Evolutionary conservation across 2,113 vertebrate genomes (phyloP), one percentile per base, ranked within the genome.

Genomic region (Gadus macrocephalus): DNA sequence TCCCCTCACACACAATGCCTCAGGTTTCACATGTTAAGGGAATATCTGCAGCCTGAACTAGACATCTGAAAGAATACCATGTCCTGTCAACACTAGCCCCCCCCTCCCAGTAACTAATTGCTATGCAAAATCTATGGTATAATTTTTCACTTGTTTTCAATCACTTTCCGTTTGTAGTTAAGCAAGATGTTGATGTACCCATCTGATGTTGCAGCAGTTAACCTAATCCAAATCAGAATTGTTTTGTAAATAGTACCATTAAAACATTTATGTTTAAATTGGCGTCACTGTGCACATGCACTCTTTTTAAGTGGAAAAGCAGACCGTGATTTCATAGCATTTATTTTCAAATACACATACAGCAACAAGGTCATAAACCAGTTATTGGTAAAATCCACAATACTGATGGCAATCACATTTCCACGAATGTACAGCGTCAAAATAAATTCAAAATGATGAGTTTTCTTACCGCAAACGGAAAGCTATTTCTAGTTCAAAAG

Each of bases 301-400:
- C 31, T 35, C 14, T 2, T 6, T 69, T 8, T 3, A 62, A 28
- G 59, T 56, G n/a, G 25, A 58, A 4, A 5, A 12, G 28, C 35
- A 20, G 16, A 62, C 15, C 0, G 2, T 85, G 85, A 77, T 83
- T 87, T 93, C 91, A 90, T 93, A 94, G 93, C 91, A 87, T 97
- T 98, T 99, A 97, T 98, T 99, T 95, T 93, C 95, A 97, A 98
- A 97, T 95, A 93, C 95, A 98, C 95, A 94, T 93, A 98, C 95
- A 96, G 94, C 92, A 94, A 95, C 93, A 89, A 90, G 89, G 89
- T 94, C 95, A 94, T 94, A 93, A 95, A 95, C 93, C 92, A 92
- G 93, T 94, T 94, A 95, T 94, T 95, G 93, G 93, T 95, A 90
- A 95, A 96, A 96, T 93, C 90, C 95, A 96, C 95, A 91, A 84